phyloP scores from a whole-genome alignment of 2,888 invertebrate species.

The Plagodis pulveraria region DNA sequence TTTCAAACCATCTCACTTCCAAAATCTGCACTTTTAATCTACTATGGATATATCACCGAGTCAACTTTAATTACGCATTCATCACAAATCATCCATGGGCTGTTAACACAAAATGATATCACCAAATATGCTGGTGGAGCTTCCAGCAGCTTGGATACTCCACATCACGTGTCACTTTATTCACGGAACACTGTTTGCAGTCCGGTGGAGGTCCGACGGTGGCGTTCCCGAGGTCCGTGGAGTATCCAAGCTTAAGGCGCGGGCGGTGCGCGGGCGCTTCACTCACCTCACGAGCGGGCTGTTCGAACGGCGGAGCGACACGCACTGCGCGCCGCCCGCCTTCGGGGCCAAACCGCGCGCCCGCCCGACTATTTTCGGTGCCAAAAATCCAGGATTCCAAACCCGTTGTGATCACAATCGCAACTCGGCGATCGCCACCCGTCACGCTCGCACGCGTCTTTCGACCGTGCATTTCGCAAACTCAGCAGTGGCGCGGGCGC shows the following conservation, averaged over 20 bases:
- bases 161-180: slow-evolving; percentile 44
- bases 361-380: slow-evolving; percentile 83
- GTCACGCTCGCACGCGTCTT: slow-evolving; percentile 67
- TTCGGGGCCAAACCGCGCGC: slow-evolving; percentile 67
- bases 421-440: slow-evolving; percentile 53
- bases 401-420: slow-evolving; percentile 62
- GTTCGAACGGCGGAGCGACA: slow-evolving; percentile 84
- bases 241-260: slow-evolving; percentile 66
- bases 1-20: slow-evolving; percentile 38
- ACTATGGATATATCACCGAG: slow-evolving; percentile 34
- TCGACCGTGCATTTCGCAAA: slow-evolving; percentile 29
- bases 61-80: slow-evolving; percentile 32
- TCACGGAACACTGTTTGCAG: slow-evolving; percentile 34
- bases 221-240: slow-evolving; percentile 40
- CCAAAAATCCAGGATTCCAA: slow-evolving; percentile 82
- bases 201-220: slow-evolving; percentile 34
- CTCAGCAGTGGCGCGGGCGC: slow-evolving; percentile 42
- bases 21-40: slow-evolving; percentile 40
- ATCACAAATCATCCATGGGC: slow-evolving; percentile 35
- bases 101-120: slow-evolving; percentile 53
- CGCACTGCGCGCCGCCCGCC: slow-evolving; percentile 80
- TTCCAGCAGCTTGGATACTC: slow-evolving; percentile 69
- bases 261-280: slow-evolving; percentile 46
- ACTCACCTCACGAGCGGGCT: slow-evolving; percentile 83
- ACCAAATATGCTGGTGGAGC: slow-evolving; percentile 49